Evolutionary conservation across 2,113 vertebrate genomes (phyloP).

Genomic region (Psephotus haematonotus): DNA sequence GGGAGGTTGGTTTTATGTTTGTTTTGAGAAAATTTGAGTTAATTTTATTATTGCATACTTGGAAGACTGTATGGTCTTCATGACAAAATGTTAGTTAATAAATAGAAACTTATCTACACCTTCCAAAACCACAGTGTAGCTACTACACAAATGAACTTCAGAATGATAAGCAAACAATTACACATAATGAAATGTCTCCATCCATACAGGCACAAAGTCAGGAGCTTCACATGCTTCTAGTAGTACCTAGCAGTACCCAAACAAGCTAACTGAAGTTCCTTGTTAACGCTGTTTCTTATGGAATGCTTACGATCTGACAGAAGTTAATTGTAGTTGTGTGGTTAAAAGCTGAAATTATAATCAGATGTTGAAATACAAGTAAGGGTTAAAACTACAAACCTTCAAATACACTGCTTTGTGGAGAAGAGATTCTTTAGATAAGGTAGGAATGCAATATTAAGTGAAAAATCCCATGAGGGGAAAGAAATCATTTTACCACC

Average conservation of each 20-base stretch:
- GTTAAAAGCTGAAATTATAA: not conserved
- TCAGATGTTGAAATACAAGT: not conserved
- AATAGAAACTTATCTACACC: not conserved
- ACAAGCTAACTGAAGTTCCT: not conserved
- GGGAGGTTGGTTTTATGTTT: not conserved
- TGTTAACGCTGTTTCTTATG: not conserved
- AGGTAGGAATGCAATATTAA: not conserved
- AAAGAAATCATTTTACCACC: not conserved
- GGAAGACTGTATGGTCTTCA: not conserved
- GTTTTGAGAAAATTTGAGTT: not conserved
- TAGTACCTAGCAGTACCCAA: not conserved
- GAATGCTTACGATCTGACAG: not conserved
- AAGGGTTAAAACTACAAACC: not conserved
- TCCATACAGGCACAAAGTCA: not conserved
- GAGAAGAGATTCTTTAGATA: not conserved
- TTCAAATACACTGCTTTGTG: not conserved
- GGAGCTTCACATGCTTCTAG: not conserved
- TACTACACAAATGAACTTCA: not conserved
- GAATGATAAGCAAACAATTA: not conserved
- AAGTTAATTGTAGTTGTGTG: not conserved
- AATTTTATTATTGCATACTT: not conserved
- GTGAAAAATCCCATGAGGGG: not conserved
- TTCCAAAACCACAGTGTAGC: not conserved
- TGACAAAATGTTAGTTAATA: not conserved
- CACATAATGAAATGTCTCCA: not conserved